These are phyloP conservation scores for Threskiornis aethiopicus DNA, from an alignment of 2,797 vertebrate genomes.

Conservation along the genomic window DNA sequence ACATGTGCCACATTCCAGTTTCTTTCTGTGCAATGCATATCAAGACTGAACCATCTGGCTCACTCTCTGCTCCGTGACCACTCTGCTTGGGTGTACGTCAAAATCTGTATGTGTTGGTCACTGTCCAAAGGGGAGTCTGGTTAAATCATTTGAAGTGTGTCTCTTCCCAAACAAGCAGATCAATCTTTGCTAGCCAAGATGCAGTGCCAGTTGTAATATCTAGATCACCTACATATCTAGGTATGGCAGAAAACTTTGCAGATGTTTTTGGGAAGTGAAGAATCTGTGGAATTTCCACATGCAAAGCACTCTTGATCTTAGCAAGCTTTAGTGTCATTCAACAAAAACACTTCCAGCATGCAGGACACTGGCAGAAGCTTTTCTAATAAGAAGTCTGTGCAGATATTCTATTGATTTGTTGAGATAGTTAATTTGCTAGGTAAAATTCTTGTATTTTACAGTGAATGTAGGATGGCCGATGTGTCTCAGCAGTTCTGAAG, in stretches of 20 bases:
- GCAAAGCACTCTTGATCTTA: background rate
- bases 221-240: background rate
- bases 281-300: background rate
- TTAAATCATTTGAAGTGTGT: background rate
- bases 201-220: background rate
- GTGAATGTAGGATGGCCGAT: background rate
- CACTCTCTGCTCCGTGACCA: background rate
- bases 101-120: background rate
- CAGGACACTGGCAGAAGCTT: no score
- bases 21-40: background rate
- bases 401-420: background rate
- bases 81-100: background rate
- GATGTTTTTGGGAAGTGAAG: background rate
- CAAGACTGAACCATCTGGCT: conserved; percentile 19
- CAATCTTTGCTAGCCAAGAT: background rate
- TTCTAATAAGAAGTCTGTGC: background rate
- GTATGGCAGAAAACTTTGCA: background rate
- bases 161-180: background rate
- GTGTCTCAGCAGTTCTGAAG: background rate
- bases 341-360: background rate
- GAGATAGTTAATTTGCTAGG: background rate
- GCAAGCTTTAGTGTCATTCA: background rate
- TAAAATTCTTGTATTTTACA: background rate
- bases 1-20: background rate
- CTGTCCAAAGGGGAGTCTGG: background rate